Percentiles rank a stretch among this genome's conserved stretches.
Evolutionary conservation across 2,797 vertebrate species (phyloP).

Genomic region (Poeciliopsis presidionis): DNA sequence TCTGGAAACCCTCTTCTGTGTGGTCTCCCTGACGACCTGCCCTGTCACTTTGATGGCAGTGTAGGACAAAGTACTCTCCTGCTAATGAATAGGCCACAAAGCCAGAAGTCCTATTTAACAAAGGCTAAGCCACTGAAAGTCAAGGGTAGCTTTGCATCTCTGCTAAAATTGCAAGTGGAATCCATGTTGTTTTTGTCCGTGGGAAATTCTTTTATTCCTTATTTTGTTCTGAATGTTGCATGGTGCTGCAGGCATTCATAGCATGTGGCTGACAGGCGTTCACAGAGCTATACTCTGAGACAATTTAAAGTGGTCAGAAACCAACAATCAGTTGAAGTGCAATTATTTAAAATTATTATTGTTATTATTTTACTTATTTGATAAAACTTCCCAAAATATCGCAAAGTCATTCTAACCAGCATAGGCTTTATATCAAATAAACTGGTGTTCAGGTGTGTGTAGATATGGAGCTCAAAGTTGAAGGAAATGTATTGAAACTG

Average conservation of each 20-base stretch:
- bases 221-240: not conserved
- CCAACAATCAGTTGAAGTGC: not conserved
- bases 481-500: too few relatives aligned
- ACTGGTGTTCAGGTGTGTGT: not conserved
- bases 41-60: constrained; percentile 44
- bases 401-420: not conserved
- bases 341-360: not conserved
- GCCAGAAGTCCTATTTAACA: constrained; percentile 21
- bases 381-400: not conserved
- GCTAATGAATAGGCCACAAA: constrained; percentile 43
- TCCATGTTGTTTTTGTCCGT: not conserved
- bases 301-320: not conserved
- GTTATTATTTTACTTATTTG: not conserved
- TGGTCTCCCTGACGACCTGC: constrained; percentile 34
- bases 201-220: not conserved
- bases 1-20: constrained; percentile 29
- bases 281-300: not conserved
- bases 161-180: not conserved
- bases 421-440: not conserved
- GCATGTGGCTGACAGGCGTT: not conserved
- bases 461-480: not conserved
- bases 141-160: not conserved
- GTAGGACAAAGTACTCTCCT: constrained; percentile 31
- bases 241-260: not conserved
- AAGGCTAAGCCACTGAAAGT: constrained; percentile 2